Conservation (phyloP, 2,797 vertebrate species). For the Schizothorax lantsangensis region DNA sequence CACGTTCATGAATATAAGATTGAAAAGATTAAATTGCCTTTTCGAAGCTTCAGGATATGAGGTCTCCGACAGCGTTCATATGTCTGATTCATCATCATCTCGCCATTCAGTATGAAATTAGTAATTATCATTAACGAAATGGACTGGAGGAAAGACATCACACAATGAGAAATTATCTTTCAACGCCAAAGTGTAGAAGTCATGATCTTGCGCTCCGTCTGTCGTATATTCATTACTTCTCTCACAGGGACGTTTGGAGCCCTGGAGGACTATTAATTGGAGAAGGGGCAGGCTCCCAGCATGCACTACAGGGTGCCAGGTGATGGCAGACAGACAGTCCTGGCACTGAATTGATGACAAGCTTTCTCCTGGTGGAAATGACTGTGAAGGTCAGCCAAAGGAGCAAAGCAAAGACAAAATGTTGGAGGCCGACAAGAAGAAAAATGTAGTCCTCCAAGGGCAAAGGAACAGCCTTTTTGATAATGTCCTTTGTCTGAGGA, state of each 20-base stretch:
- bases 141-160: constrained; percentile 26
- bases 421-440: constrained; percentile 42
- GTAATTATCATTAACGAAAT: constrained; percentile 57
- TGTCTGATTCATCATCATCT: constrained; percentile 54
- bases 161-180: constrained; percentile 47
- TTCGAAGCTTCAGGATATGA: constrained; percentile 39
- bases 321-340: constrained; percentile 61
- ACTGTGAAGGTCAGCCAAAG: constrained; percentile 65
- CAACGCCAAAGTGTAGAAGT: constrained; percentile 50
- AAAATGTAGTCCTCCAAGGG: constrained; percentile 51
- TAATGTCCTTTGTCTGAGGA: constrained; percentile 55
- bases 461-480: constrained; percentile 50
- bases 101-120: constrained; percentile 52
- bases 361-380: constrained; percentile 56
- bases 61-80: constrained; percentile 31
- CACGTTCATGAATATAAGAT: neutral
- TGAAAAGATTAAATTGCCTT: constrained; percentile 30
- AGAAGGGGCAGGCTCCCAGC: constrained; percentile 52
- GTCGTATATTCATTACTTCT: constrained; percentile 58
- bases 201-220: constrained; percentile 56
- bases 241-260: constrained; percentile 58
- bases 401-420: constrained; percentile 58
- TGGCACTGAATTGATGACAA: constrained; percentile 64
- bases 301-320: constrained; percentile 60
- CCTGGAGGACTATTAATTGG: constrained; percentile 63